Evolutionary conservation across 2,797 vertebrate species (phyloP), one percentile per base, ranked within the genome.

Genomic region (Oreochromis grahami): DNA sequence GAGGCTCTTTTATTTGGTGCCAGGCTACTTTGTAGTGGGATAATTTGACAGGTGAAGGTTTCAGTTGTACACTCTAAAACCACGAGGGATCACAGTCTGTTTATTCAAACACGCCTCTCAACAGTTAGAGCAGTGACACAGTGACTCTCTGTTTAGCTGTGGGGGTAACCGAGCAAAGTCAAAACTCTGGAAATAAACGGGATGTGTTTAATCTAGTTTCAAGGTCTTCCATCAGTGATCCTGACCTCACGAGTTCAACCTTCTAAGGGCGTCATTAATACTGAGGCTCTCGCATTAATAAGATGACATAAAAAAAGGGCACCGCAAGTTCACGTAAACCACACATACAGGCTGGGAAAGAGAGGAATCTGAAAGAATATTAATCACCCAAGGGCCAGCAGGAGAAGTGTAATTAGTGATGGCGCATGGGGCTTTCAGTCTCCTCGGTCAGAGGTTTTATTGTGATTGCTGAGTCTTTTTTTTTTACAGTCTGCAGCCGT

Each of bases 351-450:
- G 83, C 78, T 34, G 86, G 85, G 76, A 74, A 63, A 68, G 21
- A 50, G 32, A 88, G 79, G 82, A 79, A 81, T 92, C 85, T 81
- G 78, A 83, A 84, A 85, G 79, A 85, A 72, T 68, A 86, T 91
- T 86, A 94, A 92, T 92, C 88, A 91, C 78, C 82, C 76, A 45
- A 89, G 82, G 85, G 83, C 84, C 82, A 82, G 88, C 77, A 77
- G 77, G 82, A 83, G 65, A 91, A 88, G 82, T 90, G 82, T 93
- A 93, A 95, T 95, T 94, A 93, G 86, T 50, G 82, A 84, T 91
- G 93, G 89, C 89, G 87, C 76, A 56, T 38, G 74, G 86, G 83
- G 78, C 89, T 86, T 91, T 91, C 89, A 84, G 50, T 91, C 87
- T 89, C 70, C 63, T 48, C n/a, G 72, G 80, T 89, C 65, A 68